Evolutionary conservation across 2,888 invertebrate genomes (phyloP).

Genomic region (Kuschelorhynchus macadamiae): DNA sequence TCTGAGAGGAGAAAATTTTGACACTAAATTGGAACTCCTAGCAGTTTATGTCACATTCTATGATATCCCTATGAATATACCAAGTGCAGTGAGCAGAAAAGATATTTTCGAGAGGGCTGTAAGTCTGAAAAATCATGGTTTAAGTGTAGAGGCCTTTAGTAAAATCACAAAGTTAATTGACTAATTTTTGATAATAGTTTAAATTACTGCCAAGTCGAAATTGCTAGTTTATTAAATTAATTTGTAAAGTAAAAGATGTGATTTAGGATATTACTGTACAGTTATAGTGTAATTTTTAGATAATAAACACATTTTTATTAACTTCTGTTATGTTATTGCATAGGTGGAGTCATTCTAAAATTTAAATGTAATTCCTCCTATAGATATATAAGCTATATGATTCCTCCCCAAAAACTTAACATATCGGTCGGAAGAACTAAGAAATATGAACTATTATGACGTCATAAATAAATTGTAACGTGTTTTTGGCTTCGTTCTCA

Average conservation of each 20-base stretch:
- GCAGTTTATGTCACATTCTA: constrained; percentile 74
- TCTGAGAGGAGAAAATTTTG: constrained; percentile 68
- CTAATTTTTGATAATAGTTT: neutral
- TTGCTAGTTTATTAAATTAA: too few relatives aligned
- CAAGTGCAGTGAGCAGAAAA: constrained; percentile 56
- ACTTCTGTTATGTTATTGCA: too few relatives aligned
- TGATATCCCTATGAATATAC: constrained; percentile 70
- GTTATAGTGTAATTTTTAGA: neutral
- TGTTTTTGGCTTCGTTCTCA: too few relatives aligned
- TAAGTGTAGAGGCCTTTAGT: constrained; percentile 20
- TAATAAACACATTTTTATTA: neutral
- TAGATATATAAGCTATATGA: too few relatives aligned
- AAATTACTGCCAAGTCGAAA: too few relatives aligned
- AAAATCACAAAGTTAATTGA: constrained; percentile 20
- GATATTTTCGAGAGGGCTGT: constrained; percentile 59
- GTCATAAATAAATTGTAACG: too few relatives aligned
- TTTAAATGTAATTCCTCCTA: too few relatives aligned
- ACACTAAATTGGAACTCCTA: constrained; percentile 65
- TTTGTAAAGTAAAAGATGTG: constrained; percentile 4
- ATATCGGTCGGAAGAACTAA: too few relatives aligned
- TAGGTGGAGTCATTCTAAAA: too few relatives aligned
- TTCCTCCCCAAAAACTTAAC: too few relatives aligned
- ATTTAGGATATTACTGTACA: constrained; percentile 6
- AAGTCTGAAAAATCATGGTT: constrained; percentile 40
- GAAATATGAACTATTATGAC: too few relatives aligned